Base-by-base conservation (phyloP, 92 coral and sea anemone genomes). In the Muricea muricata region DNA sequence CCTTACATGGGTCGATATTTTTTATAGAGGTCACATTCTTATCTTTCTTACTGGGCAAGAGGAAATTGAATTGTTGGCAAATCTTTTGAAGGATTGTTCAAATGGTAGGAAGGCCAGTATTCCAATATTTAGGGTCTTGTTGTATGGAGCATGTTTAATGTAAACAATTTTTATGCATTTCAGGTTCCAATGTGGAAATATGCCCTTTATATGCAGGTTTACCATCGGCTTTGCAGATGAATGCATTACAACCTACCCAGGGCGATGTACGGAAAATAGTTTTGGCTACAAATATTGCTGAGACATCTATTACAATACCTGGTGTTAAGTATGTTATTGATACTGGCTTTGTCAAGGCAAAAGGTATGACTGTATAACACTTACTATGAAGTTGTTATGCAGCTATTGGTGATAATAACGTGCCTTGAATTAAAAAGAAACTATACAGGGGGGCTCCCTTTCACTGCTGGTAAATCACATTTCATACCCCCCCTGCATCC, bases 141-240 rank as follows among this genome's bases (percentile, higher is more conserved):
- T n/a, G n/a, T n/a, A n/a, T n/a, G n/a, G n/a, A n/a, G n/a, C n/a
- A n/a, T n/a, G n/a, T n/a, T n/a, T n/a, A n/a, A n/a, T n/a, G n/a
- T n/a, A n/a, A n/a, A n/a, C n/a, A n/a, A n/a, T 26, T 52, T 60
- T 79, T 33, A 11, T 35, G 60, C 41, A 21, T 41, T 93, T 94
- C 60, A 33, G 87, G 94, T 66, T 93, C 93, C 24, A 85, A 91
- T 75, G 61, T 93, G 46, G 77, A 92, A 40, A 97, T 96, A 30
- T 96, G 99, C 21, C 99, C 97, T 1, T 88, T 96, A 96, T 96
- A 93, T 92, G 99, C 99, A 18, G 97, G 98, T 28, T 90, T 96
- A 31, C 99, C 99, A 31, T 89, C 94, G 1, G 86, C 88, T 37
- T 95, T 90, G 66, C 99, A 96, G 74, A 96, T 96, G 98, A 88